phyloP scores from a whole-genome alignment of 2,797 vertebrate genomes.

The Lepilemur septentrionalis region DNA sequence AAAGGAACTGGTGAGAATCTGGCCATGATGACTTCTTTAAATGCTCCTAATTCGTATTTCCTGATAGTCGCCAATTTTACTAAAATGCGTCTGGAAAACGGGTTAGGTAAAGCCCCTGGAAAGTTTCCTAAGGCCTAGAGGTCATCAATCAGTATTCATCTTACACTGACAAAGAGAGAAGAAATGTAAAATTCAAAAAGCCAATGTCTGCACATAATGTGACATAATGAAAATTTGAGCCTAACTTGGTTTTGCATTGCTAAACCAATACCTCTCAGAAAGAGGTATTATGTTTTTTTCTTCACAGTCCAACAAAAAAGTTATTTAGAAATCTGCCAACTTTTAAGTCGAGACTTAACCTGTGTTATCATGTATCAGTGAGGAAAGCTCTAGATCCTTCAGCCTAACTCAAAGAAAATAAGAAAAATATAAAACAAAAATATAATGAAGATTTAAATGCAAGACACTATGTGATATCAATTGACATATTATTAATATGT shows the following conservation, averaged over 20 bases:
- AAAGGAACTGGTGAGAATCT: constrained; percentile 13
- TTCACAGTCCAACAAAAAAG: not conserved
- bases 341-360: not conserved
- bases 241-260: not conserved
- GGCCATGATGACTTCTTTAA: not conserved
- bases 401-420: not conserved
- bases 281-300: not conserved
- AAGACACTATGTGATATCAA: not conserved
- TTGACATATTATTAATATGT: not conserved
- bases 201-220: not conserved
- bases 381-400: not conserved
- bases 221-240: not conserved
- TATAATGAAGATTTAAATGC: not conserved
- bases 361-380: not conserved
- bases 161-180: not conserved
- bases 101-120: not conserved
- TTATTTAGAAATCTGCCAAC: not conserved
- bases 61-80: not conserved
- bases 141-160: not conserved
- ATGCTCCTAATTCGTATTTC: not conserved
- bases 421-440: not conserved
- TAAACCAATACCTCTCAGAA: not conserved
- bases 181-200: not conserved
- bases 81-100: not conserved
- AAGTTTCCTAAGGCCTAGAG: not conserved